Conservation (phyloP, 2,797 vertebrate genomes). For the Botia almorhae region DNA sequence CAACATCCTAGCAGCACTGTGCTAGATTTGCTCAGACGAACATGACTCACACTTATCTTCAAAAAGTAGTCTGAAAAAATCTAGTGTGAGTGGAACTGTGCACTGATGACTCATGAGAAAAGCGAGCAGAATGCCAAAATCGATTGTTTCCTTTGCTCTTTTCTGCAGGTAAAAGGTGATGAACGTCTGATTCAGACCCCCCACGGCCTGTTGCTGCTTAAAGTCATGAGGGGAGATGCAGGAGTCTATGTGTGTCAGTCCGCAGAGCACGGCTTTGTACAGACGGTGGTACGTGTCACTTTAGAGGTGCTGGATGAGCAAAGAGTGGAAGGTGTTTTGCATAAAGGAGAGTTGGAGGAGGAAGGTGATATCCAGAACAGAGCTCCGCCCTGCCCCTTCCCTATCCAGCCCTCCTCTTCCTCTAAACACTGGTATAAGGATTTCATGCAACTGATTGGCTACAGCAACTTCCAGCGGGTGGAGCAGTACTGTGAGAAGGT, state of each 20-base stretch:
- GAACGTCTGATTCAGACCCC: constrained; percentile 88
- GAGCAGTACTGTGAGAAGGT: constrained; percentile 98
- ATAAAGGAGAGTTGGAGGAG: constrained; percentile 62
- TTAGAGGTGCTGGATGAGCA: constrained; percentile 88
- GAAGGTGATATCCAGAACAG: constrained; percentile 61
- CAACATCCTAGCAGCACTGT: background rate
- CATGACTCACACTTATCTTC: no score
- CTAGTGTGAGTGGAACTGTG: no score
- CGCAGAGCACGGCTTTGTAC: constrained; percentile 91
- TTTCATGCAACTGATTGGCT: constrained; percentile 94
- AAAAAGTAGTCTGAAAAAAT: no score
- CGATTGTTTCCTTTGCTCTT: background rate
- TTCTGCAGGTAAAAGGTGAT: constrained; percentile 84
- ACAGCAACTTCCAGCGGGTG: constrained; percentile 91
- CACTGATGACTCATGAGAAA: background rate
- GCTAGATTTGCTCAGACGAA: no score
- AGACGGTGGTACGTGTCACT: constrained; percentile 84
- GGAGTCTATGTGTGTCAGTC: constrained; percentile 94
- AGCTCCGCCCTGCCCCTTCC: constrained; percentile 69
- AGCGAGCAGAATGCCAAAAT: background rate
- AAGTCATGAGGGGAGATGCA: constrained; percentile 81
- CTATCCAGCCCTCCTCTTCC: constrained; percentile 74
- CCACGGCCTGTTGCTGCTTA: constrained; percentile 90
- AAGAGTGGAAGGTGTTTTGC: constrained; percentile 82
- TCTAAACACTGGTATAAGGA: constrained; percentile 92